Evolutionary conservation across 2,113 vertebrate genomes (phyloP), one percentile per base, ranked within the genome.

Genomic region (Xenopus borealis): DNA sequence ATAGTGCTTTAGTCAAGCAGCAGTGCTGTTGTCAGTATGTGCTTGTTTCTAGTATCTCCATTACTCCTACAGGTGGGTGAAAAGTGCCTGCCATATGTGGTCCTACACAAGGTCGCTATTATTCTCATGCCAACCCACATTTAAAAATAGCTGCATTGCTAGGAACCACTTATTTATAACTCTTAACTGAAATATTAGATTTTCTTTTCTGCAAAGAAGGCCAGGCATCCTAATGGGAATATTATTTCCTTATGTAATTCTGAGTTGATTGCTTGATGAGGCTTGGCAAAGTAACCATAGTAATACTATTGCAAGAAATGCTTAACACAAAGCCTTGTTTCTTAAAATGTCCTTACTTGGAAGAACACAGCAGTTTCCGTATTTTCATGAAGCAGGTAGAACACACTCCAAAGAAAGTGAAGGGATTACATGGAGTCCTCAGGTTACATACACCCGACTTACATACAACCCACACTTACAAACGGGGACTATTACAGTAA

Each of bases 61-160:
- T 55, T 69, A 75, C 73, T 75, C 73, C 73, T 75, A 69, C 47
- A 50, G 14, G 11, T 4, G 66, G 52, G 63, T 20, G 72, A 59
- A 61, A 64, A 69, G 57, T 40, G 46, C 66, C 66, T 77, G 67
- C 74, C 74, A 77, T 77, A 67, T 77, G 74, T 45, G 47, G 62
- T 64, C 74, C 67, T 59, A 77, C 74, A 77, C 74, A 77, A 77
- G 74, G 27, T 45, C 47, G 30, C 63, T 77, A 77, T 77, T 46
- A 64, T 63, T 77, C 63, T 77, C 47, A 70, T 77, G 67, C 74
- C 74, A 77, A 64, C 59, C 69, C 74, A 58, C 74, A 58, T 64
- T 77, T 77, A 77, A 77, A 77, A 70, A 77, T 77, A 77, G 67
- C 59, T 77, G 33, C 74, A 69, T 77, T 77, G 74, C 69, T 70